A percentile compares a stretch with the other conserved stretches of the same genome.
These are phyloP conservation scores for Cololabis saira DNA, from an alignment of 2,113 vertebrate species.

Conservation along the genomic window DNA sequence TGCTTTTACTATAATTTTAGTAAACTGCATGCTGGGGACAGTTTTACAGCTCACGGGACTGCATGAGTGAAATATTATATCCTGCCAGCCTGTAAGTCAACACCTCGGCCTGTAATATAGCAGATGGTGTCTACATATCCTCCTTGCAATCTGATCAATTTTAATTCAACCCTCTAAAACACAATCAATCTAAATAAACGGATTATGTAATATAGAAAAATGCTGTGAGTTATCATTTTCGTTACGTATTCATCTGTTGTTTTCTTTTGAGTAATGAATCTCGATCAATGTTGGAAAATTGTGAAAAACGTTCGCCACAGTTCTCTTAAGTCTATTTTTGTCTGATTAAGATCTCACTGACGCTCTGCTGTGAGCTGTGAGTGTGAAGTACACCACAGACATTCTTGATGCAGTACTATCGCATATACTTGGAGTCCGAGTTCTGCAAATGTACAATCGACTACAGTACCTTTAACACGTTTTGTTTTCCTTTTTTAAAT, in stretches of 20 bases:
- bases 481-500: too few species aligned
- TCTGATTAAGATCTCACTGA: too few species aligned
- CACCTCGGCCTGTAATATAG: conserved; percentile 40
- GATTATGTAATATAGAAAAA: background rate
- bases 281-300: background rate
- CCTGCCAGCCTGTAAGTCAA: conserved; percentile 27
- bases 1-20: background rate
- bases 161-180: conserved; percentile 33
- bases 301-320: background rate
- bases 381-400: background rate
- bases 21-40: background rate
- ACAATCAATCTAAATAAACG: conserved; percentile 1
- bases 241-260: background rate
- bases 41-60: conserved; percentile 6
- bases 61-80: conserved; percentile 32
- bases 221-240: background rate
- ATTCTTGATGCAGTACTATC: too few species aligned
- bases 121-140: conserved; percentile 47
- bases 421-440: too few species aligned
- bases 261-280: too few species aligned
- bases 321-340: too few species aligned
- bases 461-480: too few species aligned
- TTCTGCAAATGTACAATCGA: too few species aligned
- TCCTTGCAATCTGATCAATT: conserved; percentile 40
- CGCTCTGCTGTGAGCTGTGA: background rate